phyloP scores from a whole-genome alignment of 2,113 vertebrate species.

The Periophthalmus modestus region DNA sequence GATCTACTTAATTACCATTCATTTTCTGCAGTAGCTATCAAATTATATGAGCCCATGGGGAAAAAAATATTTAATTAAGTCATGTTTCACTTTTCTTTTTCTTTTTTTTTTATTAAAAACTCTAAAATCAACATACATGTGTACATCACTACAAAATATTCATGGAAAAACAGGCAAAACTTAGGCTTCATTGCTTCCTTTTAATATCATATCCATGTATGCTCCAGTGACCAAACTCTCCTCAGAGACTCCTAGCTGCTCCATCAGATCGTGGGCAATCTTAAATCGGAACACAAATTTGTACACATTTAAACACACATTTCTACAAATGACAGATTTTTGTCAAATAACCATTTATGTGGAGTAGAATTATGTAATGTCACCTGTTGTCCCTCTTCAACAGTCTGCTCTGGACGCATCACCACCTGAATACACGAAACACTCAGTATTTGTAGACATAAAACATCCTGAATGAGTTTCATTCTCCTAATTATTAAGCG shows the following conservation, averaged over 20 bases:
- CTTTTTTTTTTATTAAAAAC: conserved; percentile 8
- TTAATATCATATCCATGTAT: conserved; percentile 82
- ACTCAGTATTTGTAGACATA: not conserved
- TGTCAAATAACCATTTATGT: not conserved
- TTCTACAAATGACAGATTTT: too few relatives aligned
- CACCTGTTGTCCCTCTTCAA: conserved; percentile 75
- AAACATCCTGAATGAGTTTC: not conserved
- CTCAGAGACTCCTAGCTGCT: conserved; percentile 70
- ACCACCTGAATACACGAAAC: conserved; percentile 72
- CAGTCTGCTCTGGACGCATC: conserved; percentile 76
- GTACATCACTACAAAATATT: not conserved
- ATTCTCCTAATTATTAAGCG: not conserved
- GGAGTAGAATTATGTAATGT: not conserved
- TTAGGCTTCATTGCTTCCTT: conserved; percentile 32
- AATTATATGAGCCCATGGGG: not conserved
- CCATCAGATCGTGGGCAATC: conserved; percentile 77
- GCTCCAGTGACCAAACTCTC: conserved; percentile 79
- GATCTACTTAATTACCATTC: not conserved
- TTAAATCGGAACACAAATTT: not conserved
- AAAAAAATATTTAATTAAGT: not conserved
- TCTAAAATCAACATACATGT: not conserved
- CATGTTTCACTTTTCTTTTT: not conserved
- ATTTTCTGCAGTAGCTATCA: not conserved
- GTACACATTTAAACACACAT: too few relatives aligned
- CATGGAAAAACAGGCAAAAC: not conserved